These are phyloP conservation scores for Polypedilum pembai DNA, from an alignment of 1,140 invertebrate genomes.

Conservation along the genomic window DNA sequence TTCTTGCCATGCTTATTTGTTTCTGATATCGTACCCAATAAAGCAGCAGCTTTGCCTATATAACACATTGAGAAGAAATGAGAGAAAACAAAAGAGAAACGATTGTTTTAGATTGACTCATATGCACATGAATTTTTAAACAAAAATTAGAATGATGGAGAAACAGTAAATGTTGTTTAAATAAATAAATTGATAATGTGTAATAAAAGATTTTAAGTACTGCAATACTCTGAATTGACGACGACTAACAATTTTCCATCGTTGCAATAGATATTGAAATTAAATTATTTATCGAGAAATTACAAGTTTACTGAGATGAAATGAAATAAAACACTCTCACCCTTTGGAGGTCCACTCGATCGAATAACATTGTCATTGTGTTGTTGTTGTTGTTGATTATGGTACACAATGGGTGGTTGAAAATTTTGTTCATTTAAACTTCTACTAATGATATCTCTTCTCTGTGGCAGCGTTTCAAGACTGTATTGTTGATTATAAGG, in stretches of 20 bases:
- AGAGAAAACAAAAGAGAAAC: background rate
- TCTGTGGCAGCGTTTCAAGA: conserved; percentile 6
- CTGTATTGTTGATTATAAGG: conserved; percentile 7
- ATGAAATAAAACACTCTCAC: no score
- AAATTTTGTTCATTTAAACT: conserved; percentile 40
- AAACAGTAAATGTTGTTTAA: no score
- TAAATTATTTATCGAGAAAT: no score
- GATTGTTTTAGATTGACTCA: background rate
- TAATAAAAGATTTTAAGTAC: no score
- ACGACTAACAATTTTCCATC: no score
- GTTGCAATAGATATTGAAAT: no score
- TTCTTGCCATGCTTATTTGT: conserved; percentile 29
- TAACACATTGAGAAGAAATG: background rate
- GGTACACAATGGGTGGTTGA: conserved; percentile 34
- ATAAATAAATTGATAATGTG: no score
- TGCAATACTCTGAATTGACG: no score
- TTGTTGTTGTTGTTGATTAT: conserved; percentile 25
- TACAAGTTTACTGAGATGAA: no score
- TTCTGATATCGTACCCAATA: conserved; percentile 42
- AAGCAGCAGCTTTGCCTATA: conserved; percentile 31
- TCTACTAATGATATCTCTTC: conserved; percentile 37
- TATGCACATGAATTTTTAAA: background rate
- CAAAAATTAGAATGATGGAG: background rate
- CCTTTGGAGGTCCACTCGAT: no score
- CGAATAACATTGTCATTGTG: background rate